Evolutionary conservation across 2,113 vertebrate genomes (phyloP).

Genomic region (Ctenodactylus gundi): DNA sequence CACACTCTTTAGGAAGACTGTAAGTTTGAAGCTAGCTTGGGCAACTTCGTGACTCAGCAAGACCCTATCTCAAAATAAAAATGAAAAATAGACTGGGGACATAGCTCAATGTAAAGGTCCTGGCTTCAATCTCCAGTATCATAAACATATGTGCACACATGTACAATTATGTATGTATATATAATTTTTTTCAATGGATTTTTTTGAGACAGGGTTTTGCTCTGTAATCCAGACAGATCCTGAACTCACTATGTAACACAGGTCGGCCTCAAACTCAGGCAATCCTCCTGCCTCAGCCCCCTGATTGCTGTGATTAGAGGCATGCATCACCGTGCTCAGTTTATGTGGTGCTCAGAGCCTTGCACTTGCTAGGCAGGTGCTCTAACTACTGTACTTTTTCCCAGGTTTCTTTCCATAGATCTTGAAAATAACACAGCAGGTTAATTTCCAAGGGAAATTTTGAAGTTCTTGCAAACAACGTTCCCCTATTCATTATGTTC

Average conservation of each 20-base stretch:
- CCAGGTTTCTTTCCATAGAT: not conserved
- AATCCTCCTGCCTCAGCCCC: too few species aligned
- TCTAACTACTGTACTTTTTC: too few species aligned
- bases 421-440: not conserved
- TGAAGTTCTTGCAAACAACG: not conserved
- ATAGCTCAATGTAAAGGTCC: not conserved
- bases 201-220: too few species aligned
- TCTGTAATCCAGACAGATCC: too few species aligned
- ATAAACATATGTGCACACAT: not conserved
- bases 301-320: too few species aligned
- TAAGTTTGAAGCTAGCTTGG: not conserved
- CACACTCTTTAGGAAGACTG: not conserved
- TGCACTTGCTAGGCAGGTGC: too few species aligned
- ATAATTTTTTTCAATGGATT: too few species aligned
- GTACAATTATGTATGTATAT: too few species aligned
- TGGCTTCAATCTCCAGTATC: not conserved
- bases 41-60: not conserved
- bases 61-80: not conserved
- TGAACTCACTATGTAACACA: too few species aligned
- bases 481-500: not conserved
- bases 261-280: too few species aligned
- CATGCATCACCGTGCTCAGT: too few species aligned
- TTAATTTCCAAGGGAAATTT: not conserved
- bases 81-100: not conserved
- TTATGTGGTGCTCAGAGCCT: too few species aligned